phyloP scores from a whole-genome alignment of 2,888 invertebrate genomes.

The Ptychoptera albimana region DNA sequence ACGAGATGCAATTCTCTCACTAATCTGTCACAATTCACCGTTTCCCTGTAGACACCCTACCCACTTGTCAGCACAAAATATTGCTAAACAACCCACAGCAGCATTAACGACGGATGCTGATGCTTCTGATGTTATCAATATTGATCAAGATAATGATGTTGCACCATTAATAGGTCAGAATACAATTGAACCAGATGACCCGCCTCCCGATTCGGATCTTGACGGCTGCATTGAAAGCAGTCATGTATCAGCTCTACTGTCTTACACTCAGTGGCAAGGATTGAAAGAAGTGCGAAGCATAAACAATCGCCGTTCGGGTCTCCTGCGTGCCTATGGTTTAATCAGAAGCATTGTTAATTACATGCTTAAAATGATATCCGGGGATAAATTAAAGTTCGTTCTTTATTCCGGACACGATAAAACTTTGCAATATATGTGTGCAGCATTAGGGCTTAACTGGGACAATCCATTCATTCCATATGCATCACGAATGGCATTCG shows the following conservation, averaged over 20 bases:
- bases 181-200: constrained; percentile 22
- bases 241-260: constrained; percentile 62
- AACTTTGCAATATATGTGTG: constrained; percentile 67
- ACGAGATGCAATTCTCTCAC: constrained; percentile 66
- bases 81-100: constrained; percentile 5
- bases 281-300: constrained; percentile 40
- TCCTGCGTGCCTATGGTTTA: constrained; percentile 67
- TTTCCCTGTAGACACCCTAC: constrained; percentile 44
- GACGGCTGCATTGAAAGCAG: constrained; percentile 46
- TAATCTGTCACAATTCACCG: constrained; percentile 69
- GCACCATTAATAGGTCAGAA: constrained; percentile 2
- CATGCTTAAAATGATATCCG: constrained; percentile 66
- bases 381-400: constrained; percentile 55
- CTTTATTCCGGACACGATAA: constrained; percentile 86
- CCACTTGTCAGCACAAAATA: constrained; percentile 14
- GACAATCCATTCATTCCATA: constrained; percentile 56
- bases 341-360: constrained; percentile 67
- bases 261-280: constrained; percentile 69
- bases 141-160: constrained; percentile 26
- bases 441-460: constrained; percentile 51
- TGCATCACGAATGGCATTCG: constrained; percentile 74
- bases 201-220: constrained; percentile 11
- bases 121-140: constrained; percentile 27
- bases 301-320: constrained; percentile 45
- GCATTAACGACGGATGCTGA: constrained; percentile 19